These are phyloP conservation scores for Piscicola geometra DNA, from an alignment of 2,888 invertebrate genomes.

Conservation along the genomic window DNA sequence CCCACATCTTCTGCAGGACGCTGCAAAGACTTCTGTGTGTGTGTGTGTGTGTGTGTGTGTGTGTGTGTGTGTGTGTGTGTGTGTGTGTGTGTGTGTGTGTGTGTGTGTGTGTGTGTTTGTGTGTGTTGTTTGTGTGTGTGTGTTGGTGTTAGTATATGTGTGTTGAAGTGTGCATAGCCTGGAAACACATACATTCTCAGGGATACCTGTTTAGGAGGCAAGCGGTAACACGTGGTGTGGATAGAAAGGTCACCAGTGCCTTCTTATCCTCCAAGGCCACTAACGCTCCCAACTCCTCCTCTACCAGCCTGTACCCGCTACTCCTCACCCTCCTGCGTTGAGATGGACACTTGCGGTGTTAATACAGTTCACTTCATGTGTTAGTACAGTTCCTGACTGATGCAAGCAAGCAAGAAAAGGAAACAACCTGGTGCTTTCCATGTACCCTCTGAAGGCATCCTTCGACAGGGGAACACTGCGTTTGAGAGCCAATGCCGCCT, in stretches of 20 bases:
- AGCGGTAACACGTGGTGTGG: not conserved
- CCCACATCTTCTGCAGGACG: not conserved
- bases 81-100: conserved; percentile 17
- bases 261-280: not conserved
- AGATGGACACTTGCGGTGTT: no score
- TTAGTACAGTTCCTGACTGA: no score
- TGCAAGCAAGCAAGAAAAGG: no score
- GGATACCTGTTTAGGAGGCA: not conserved
- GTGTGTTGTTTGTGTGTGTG: conserved; percentile 1
- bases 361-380: no score
- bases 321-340: not conserved
- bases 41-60: conserved; percentile 6
- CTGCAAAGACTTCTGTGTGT: not conserved
- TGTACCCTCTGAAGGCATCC: no score
- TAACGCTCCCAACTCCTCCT: not conserved
- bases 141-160: not conserved
- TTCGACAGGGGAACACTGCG: no score
- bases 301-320: not conserved
- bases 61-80: conserved; percentile 15
- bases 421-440: no score
- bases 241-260: not conserved
- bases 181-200: no score
- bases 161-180: conserved; percentile 7
- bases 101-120: conserved; percentile 14
- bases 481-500: no score